Evolutionary conservation across 2,113 vertebrate genomes (phyloP).

Genomic region (Australoheros scitulus): DNA sequence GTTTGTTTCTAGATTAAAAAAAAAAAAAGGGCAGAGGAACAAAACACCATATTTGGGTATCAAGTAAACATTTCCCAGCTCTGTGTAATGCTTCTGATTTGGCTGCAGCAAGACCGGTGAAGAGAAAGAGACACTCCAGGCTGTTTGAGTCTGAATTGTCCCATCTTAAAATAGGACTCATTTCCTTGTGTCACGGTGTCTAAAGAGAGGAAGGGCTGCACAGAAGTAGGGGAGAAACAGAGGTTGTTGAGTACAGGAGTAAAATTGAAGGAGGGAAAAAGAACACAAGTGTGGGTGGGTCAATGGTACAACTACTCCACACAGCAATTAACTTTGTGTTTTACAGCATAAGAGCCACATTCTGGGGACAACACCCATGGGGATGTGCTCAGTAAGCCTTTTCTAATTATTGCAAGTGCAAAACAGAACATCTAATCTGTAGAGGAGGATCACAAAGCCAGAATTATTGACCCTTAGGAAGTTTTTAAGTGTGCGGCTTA

Average conservation of each 20-base stretch:
- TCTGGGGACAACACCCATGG: conserved; percentile 33
- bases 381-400: conserved; percentile 55
- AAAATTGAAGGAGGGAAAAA: not conserved
- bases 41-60: not conserved
- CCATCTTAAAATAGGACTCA: conserved; percentile 27
- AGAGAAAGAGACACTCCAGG: conserved; percentile 15
- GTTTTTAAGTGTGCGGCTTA: conserved; percentile 4
- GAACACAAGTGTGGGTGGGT: conserved; percentile 19
- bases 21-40: not conserved
- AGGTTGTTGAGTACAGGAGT: conserved; percentile 9
- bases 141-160: not conserved
- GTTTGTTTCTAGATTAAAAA: not conserved
- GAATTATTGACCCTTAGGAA: conserved; percentile 30
- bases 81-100: not conserved
- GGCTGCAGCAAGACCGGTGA: not conserved
- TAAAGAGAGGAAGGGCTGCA: not conserved
- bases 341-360: conserved; percentile 33
- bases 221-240: not conserved
- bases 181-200: not conserved
- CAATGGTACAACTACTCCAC: conserved; percentile 42
- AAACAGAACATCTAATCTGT: conserved; percentile 56
- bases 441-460: conserved; percentile 5
- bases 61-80: not conserved
- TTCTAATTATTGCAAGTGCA: conserved; percentile 64
- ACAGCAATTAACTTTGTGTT: conserved; percentile 55